phyloP scores from a whole-genome alignment of 1,140 invertebrate species.

The Eueides isabella region DNA sequence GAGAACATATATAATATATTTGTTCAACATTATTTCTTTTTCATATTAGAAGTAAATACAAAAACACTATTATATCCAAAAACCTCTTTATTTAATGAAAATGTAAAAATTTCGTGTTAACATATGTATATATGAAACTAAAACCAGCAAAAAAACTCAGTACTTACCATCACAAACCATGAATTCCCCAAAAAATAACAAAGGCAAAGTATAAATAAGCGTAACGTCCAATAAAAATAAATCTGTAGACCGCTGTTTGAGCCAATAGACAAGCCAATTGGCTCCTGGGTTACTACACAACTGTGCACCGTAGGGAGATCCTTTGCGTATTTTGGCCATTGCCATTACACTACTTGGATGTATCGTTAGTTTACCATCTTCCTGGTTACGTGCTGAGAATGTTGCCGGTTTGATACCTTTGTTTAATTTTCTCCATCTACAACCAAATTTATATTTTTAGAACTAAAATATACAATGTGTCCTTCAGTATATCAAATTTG shows the following conservation, averaged over 20 bases:
- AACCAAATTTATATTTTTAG: constrained; percentile 14
- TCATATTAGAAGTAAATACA: no score
- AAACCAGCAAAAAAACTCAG: background rate
- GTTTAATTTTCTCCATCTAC: constrained; percentile 54
- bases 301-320: background rate
- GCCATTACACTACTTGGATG: constrained; percentile 75
- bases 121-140: no score
- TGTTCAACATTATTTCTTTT: no score
- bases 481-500: no score
- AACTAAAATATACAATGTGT: background rate
- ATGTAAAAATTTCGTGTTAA: no score
- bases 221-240: constrained; percentile 73
- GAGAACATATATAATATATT: no score
- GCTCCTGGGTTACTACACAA: constrained; percentile 56
- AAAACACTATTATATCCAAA: no score
- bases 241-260: constrained; percentile 67
- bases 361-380: constrained; percentile 61
- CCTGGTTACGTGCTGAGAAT: constrained; percentile 51
- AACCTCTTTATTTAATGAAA: no score
- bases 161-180: constrained; percentile 54
- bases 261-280: constrained; percentile 75
- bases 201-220: constrained; percentile 70
- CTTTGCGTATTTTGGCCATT: background rate
- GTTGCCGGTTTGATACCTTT: constrained; percentile 35
- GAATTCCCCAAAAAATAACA: constrained; percentile 78